A percentile compares a stretch with the other conserved stretches of the same genome.
These are phyloP conservation scores for Bufo gargarizans DNA, from an alignment of 2,113 vertebrate genomes.

Conservation along the genomic window DNA sequence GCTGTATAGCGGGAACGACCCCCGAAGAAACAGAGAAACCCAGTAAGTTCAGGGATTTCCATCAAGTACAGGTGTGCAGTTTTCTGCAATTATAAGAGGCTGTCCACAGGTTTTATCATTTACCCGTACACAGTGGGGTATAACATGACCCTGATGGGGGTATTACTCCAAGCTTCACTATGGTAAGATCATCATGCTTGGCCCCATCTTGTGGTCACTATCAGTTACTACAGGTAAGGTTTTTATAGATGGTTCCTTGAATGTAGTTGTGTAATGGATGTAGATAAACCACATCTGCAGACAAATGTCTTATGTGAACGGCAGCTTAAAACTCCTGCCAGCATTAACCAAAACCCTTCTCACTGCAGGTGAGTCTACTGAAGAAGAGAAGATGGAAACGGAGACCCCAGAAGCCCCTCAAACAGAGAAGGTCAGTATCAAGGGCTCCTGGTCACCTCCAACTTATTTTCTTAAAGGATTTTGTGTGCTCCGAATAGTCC, in stretches of 20 bases:
- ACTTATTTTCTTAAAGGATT: too few species aligned
- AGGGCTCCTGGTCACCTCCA: background rate
- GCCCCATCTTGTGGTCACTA: background rate
- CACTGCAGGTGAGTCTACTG: conserved; percentile 74
- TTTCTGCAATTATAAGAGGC: background rate
- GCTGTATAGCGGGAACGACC: conserved; percentile 91
- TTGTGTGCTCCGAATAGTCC: too few species aligned
- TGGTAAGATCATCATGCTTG: too few species aligned
- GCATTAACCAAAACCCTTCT: background rate
- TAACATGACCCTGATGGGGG: too few species aligned
- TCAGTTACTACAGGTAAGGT: background rate
- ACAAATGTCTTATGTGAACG: too few species aligned
- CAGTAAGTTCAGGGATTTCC: conserved; percentile 68
- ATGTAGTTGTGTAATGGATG: too few species aligned
- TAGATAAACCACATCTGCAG: too few species aligned
- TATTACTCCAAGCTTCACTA: too few species aligned
- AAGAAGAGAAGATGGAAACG: conserved; percentile 91
- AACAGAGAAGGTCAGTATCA: conserved; percentile 82
- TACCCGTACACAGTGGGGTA: too few species aligned
- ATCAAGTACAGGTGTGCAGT: background rate
- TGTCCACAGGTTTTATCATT: too few species aligned
- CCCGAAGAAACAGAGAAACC: conserved; percentile 81
- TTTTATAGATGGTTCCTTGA: too few species aligned
- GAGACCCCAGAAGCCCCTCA: conserved; percentile 85
- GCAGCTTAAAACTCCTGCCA: too few species aligned